Evolutionary conservation across 2,888 invertebrate genomes (phyloP).

Genomic region (Bugulina stolonifera): DNA sequence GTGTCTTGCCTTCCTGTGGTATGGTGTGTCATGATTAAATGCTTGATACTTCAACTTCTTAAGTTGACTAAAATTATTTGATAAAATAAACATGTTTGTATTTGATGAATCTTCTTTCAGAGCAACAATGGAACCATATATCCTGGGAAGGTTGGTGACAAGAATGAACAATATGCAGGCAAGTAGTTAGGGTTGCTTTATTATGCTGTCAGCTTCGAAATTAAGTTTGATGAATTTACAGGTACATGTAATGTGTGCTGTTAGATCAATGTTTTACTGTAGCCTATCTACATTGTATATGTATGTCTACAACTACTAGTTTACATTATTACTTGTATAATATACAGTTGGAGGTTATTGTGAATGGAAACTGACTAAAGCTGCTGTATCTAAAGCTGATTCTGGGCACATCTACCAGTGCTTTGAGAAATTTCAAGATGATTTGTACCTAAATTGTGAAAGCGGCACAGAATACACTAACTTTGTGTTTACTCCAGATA

Average conservation of each 20-base stretch:
- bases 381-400: background rate
- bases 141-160: background rate
- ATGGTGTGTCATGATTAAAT: too few species aligned
- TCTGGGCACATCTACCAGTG: conserved; percentile 5
- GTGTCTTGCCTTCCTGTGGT: too few species aligned
- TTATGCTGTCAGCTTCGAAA: too few species aligned
- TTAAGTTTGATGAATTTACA: too few species aligned
- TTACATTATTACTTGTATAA: background rate
- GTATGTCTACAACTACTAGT: too few species aligned
- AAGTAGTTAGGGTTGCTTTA: background rate
- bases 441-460: conserved; percentile 67
- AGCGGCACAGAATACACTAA: conserved; percentile 68
- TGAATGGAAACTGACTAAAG: conserved; percentile 65
- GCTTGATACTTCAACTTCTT: too few species aligned
- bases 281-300: too few species aligned
- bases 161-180: background rate
- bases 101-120: background rate
- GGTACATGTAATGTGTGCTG: too few species aligned
- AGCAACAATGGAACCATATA: background rate
- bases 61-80: too few species aligned
- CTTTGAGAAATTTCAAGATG: conserved; percentile 65
- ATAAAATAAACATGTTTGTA: too few species aligned
- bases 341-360: conserved; percentile 56
- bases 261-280: too few species aligned
- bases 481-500: conserved; percentile 70